Base-by-base conservation (phyloP, 1,140 invertebrate species). In the Drosophila pandora region DNA sequence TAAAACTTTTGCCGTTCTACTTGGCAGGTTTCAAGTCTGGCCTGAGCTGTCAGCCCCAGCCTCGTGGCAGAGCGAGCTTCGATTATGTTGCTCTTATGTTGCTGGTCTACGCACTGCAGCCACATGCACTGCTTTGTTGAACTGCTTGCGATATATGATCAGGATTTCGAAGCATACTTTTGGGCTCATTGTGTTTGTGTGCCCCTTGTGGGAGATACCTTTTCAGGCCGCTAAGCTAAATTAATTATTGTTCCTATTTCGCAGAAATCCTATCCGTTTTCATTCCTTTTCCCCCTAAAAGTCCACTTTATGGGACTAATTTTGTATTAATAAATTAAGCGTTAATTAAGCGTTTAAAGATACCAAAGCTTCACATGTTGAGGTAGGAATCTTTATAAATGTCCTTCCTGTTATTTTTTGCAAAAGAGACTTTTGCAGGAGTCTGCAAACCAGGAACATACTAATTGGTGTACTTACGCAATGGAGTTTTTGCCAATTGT, bases 401-500 rank as follows among this genome's bases (percentile, higher is more conserved):
- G 17, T 17, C 17, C 17, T 17, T 17, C 17, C 17, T 17, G 1
- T 17, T 17, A 25, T 6, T 28, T 28, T 28, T 28, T 6, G 1
- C 25, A 28, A 6, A 6, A 28, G 25, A 1, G 25, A 1, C n/a
- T n/a, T n/a, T n/a, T n/a, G n/a, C n/a, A n/a, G n/a, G n/a, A n/a
- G n/a, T n/a, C n/a, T n/a, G n/a, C n/a, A n/a, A n/a, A n/a, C 0
- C 1, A 28, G 7, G 25, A 5, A 1, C 1, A 1, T 28, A 30
- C 10, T 13, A 48, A 34, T 50, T 57, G 22, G 34, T 50, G 39
- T 56, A 91, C 90, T 91, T 88, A 91, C 90, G 73, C 68, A 90
- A 12, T 70, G 84, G 81, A 89, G 84, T 87, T 76, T 88, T 91
- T 57, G 84, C 84, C 89, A 90, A 82, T 12, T 71, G 54, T 70